phyloP scores from a whole-genome alignment of 2,797 vertebrate species.

The Setipinna tenuifilis region DNA sequence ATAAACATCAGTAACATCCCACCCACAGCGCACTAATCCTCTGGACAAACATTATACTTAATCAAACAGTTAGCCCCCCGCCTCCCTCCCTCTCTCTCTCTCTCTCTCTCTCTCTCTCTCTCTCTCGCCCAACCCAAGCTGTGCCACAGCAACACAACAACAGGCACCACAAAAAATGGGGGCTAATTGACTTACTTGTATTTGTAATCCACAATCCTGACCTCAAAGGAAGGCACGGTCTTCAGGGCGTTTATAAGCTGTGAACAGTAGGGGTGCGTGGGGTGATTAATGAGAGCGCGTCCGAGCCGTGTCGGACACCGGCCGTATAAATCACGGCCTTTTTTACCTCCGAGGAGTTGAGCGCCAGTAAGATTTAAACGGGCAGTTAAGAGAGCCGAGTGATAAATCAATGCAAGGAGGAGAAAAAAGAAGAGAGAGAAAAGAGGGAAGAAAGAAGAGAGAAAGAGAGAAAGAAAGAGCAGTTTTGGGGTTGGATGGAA shows the following conservation, averaged over 20 bases:
- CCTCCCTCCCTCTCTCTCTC: neutral
- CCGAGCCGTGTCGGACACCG: conserved; percentile 39
- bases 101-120: conserved; percentile 28
- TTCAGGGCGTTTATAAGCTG: conserved; percentile 93
- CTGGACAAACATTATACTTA: conserved; percentile 14
- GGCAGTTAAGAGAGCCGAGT: conserved; percentile 63
- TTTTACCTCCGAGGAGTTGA: conserved; percentile 60
- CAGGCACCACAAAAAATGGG: conserved; percentile 26
- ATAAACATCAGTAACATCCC: neutral
- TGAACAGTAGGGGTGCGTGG: conserved; percentile 49
- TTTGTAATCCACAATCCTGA: conserved; percentile 95
- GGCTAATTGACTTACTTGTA: conserved; percentile 84
- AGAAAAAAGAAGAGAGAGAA: conserved; percentile 37
- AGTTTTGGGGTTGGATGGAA: neutral
- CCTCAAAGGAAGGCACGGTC: conserved; percentile 86
- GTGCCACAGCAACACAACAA: conserved; percentile 23
- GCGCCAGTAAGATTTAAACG: conserved; percentile 71
- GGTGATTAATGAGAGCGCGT: conserved; percentile 63
- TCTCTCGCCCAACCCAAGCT: neutral
- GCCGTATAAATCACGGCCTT: conserved; percentile 64
- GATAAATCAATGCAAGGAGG: conserved; percentile 68
- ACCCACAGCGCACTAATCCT: neutral
- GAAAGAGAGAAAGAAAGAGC: neutral
- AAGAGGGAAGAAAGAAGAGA: conserved; percentile 28
- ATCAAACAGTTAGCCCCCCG: neutral